Conservation (phyloP, 1,140 invertebrate species). For the Drosophila repletoides region DNA sequence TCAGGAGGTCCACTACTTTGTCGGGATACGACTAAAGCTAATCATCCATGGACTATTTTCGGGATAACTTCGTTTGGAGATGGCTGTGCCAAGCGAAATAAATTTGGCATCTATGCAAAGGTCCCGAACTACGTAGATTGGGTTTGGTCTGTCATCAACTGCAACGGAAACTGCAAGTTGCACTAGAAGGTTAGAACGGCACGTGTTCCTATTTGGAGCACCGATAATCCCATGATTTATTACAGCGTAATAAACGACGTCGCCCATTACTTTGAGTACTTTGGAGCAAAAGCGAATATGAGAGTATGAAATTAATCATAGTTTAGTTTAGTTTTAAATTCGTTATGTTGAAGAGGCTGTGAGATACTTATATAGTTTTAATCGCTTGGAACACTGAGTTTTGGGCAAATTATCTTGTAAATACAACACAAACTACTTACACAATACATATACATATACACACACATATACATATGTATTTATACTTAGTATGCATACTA, state of each 20-base stretch:
- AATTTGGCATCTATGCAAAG: constrained; percentile 95
- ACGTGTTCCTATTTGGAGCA: too few relatives aligned
- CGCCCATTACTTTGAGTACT: too few relatives aligned
- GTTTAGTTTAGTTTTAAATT: constrained; percentile 26
- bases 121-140: constrained; percentile 93
- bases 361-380: constrained; percentile 63
- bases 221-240: too few relatives aligned
- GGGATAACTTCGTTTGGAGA: constrained; percentile 98
- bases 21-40: constrained; percentile 83
- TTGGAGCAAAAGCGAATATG: too few relatives aligned
- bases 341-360: constrained; percentile 73
- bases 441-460: constrained; percentile 5
- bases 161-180: constrained; percentile 80
- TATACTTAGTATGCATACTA: too few relatives aligned
- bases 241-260: too few relatives aligned
- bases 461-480: too few relatives aligned
- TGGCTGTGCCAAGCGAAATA: constrained; percentile 94
- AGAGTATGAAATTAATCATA: too few relatives aligned
- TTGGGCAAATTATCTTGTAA: constrained; percentile 26
- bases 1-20: constrained; percentile 94
- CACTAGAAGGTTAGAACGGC: constrained; percentile 33
- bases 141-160: constrained; percentile 88
- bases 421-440: constrained; percentile 14
- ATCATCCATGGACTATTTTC: constrained; percentile 89
- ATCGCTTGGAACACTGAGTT: background rate